Evolutionary conservation across 2,797 vertebrate species (phyloP).

Genomic region (Buceros bicornis): DNA sequence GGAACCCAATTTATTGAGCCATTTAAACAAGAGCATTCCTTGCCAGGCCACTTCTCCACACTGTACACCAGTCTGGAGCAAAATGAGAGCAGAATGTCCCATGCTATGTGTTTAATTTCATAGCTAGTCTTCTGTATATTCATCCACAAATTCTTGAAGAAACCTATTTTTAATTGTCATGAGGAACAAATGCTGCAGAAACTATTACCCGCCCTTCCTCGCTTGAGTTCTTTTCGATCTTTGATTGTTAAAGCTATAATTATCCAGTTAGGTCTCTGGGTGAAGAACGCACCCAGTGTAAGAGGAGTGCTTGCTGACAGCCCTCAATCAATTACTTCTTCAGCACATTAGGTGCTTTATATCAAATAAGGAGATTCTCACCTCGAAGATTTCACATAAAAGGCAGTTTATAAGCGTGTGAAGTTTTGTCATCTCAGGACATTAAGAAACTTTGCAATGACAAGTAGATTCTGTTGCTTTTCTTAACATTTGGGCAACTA

Average conservation of each 20-base stretch:
- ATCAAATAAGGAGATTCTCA: not conserved
- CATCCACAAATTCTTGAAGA: not conserved
- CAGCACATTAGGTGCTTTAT: not conserved
- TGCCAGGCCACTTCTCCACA: not conserved
- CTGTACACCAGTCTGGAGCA: not conserved
- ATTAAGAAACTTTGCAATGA: not conserved
- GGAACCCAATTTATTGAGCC: slow-evolving; percentile 48
- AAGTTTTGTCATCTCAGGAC: not conserved
- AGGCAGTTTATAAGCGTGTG: not conserved
- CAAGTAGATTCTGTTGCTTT: not conserved
- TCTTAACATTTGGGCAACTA: not conserved
- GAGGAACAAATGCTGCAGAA: not conserved
- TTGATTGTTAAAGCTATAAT: not conserved
- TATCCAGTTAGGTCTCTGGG: not conserved
- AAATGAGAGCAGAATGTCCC: not conserved
- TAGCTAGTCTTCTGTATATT: not conserved
- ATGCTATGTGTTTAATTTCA: not conserved
- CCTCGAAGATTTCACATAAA: not conserved
- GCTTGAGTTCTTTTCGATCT: not conserved
- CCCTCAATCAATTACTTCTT: not conserved
- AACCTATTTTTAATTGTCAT: not conserved
- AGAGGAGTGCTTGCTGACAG: not conserved
- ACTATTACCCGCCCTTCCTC: not conserved
- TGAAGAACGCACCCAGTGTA: not conserved
- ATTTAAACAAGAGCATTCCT: slow-evolving; percentile 12